Conservation (phyloP, 2,113 vertebrate genomes). For the Forbesichthys agassizii region DNA sequence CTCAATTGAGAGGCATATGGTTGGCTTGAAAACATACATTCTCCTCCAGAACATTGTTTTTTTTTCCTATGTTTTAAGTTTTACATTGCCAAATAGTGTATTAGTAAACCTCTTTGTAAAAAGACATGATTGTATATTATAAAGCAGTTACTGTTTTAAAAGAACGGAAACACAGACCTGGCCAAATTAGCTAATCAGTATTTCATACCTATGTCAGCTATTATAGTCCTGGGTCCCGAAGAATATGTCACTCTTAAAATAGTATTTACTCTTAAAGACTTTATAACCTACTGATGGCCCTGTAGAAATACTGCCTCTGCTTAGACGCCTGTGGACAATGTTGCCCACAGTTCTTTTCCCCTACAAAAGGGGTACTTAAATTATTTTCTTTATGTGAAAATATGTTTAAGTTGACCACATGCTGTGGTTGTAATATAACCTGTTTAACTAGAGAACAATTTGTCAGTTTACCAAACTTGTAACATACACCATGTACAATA, state of each 20-base stretch:
- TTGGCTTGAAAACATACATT: constrained; percentile 44
- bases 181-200: constrained; percentile 56
- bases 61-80: constrained; percentile 43
- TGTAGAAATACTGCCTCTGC: constrained; percentile 52
- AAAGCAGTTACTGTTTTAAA: constrained; percentile 69
- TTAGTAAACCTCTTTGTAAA: constrained; percentile 47
- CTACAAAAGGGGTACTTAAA: constrained; percentile 12
- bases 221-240: constrained; percentile 52
- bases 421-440: constrained; percentile 62
- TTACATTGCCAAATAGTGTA: constrained; percentile 64
- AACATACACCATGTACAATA: neutral
- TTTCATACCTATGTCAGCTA: constrained; percentile 58
- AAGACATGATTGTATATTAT: constrained; percentile 60
- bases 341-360: constrained; percentile 11
- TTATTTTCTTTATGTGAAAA: constrained; percentile 63
- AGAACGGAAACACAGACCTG: constrained; percentile 8
- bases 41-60: constrained; percentile 34
- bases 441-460: constrained; percentile 61
- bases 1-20: constrained; percentile 14
- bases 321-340: constrained; percentile 28
- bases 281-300: constrained; percentile 58
- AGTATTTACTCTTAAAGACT: constrained; percentile 45
- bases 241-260: constrained; percentile 39
- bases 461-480: constrained; percentile 27
- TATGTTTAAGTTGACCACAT: constrained; percentile 65